Evolutionary conservation across 2,113 vertebrate genomes (phyloP).

Genomic region (Glaucomys volans): DNA sequence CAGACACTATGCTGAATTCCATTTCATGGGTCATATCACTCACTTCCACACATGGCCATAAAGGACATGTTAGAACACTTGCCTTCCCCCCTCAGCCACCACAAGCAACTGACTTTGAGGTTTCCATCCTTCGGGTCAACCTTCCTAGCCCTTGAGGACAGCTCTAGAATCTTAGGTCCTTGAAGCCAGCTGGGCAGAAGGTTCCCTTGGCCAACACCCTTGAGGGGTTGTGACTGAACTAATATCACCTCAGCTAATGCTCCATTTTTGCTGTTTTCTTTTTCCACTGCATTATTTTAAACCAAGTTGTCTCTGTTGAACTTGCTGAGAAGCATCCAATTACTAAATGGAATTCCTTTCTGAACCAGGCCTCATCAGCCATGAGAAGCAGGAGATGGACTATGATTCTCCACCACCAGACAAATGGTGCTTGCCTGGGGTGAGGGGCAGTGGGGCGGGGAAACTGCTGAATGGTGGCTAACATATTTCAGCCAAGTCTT

Average conservation of each 20-base stretch:
- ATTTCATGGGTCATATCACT: background rate
- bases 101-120: slow-evolving; percentile 36
- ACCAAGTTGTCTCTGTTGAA: slow-evolving; percentile 69
- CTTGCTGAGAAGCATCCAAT: slow-evolving; percentile 68
- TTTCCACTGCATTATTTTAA: slow-evolving; percentile 56
- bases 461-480: slow-evolving; percentile 71
- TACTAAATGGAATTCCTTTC: slow-evolving; percentile 68
- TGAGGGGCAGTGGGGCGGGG: background rate
- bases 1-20: background rate
- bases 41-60: background rate
- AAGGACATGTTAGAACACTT: background rate
- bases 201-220: background rate
- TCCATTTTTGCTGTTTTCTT: background rate
- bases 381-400: slow-evolving; percentile 66
- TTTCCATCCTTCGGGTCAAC: background rate
- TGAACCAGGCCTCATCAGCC: slow-evolving; percentile 60
- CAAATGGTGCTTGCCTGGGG: slow-evolving; percentile 20
- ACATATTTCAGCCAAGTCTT: slow-evolving; percentile 74
- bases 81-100: background rate
- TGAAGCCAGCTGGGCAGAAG: background rate
- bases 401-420: slow-evolving; percentile 70
- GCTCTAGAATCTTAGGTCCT: background rate
- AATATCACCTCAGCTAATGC: background rate
- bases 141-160: background rate
- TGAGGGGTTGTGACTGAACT: background rate